Evolutionary conservation across 37 sponge, comb jelly and placozoan genomes (phyloP).

Genomic region (Chondrosia reniformis): DNA sequence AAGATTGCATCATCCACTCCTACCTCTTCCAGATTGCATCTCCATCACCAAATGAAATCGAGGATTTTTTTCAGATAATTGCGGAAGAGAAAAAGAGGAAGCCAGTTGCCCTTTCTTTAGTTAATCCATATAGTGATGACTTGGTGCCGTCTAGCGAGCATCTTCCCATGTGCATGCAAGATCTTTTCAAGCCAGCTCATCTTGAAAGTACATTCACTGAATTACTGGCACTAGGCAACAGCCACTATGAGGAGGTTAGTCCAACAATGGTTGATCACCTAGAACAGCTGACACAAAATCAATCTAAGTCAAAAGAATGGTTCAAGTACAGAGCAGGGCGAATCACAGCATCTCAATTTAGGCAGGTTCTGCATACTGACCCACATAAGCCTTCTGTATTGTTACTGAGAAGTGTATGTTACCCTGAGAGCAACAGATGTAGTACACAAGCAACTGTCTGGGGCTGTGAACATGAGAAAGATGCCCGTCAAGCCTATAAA

Average conservation of each 20-base stretch:
- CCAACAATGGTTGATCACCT: slow-evolving; percentile 7
- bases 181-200: slow-evolving; percentile 23
- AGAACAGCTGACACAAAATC: not conserved
- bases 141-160: slow-evolving; percentile 12
- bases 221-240: slow-evolving; percentile 4
- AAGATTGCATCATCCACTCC: no score
- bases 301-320: slow-evolving; percentile 35
- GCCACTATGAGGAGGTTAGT: not conserved
- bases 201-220: not conserved
- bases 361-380: slow-evolving; percentile 23
- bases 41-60: slow-evolving; percentile 13
- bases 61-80: no score
- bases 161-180: slow-evolving; percentile 4
- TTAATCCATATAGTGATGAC: slow-evolving; percentile 18
- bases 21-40: slow-evolving; percentile 3
- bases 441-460: slow-evolving; percentile 18
- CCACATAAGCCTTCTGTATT: slow-evolving; percentile 21
- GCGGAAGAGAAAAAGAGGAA: no score
- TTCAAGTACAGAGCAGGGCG: slow-evolving; percentile 26
- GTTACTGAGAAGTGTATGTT: slow-evolving; percentile 26
- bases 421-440: slow-evolving; percentile 26
- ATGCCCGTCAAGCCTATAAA: slow-evolving; percentile 18
- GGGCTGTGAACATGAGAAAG: slow-evolving; percentile 29
- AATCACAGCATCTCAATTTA: slow-evolving; percentile 36
- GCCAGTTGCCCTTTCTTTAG: slow-evolving; percentile 17